phyloP scores from a whole-genome alignment of 2,113 vertebrate species.

The Phalacrocorax aristotelis region DNA sequence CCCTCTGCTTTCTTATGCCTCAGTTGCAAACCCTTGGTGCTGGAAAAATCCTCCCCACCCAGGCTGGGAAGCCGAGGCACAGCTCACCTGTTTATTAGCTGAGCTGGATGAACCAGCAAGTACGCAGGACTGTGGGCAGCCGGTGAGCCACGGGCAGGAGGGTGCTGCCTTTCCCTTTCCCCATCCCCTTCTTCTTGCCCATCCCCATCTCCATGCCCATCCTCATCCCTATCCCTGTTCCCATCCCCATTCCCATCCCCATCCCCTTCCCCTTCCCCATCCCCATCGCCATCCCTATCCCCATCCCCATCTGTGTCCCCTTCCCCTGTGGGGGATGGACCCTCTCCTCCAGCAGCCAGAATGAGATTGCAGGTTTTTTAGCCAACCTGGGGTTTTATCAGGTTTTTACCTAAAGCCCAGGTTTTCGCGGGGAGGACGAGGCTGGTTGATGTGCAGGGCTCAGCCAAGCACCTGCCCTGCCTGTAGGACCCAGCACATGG shows the following conservation, averaged over 20 bases:
- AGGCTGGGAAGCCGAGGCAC: neutral
- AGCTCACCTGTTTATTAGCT: neutral
- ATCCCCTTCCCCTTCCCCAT: neutral
- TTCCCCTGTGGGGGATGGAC: accelerated
- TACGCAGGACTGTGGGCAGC: neutral
- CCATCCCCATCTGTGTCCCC: too few species aligned
- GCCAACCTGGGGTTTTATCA: neutral
- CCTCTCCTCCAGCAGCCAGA: neutral
- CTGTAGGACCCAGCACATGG: neutral
- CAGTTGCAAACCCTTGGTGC: neutral
- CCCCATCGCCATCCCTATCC: neutral
- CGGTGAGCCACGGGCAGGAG: neutral
- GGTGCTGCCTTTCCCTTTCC: neutral
- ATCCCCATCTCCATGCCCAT: neutral
- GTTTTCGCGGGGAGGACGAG: accelerated
- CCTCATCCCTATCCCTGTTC: neutral
- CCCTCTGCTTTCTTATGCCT: neutral
- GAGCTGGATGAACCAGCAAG: neutral
- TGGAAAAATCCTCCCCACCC: slow-evolving; percentile 21
- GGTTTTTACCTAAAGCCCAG: neutral
- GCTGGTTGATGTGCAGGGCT: neutral
- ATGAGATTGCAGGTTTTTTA: accelerated
- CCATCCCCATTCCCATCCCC: neutral
- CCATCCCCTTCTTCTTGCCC: too few species aligned
- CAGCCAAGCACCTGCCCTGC: neutral